Evolutionary conservation across 2,888 invertebrate species (phyloP).

Genomic region (Eueremaeus valkanovi): DNA sequence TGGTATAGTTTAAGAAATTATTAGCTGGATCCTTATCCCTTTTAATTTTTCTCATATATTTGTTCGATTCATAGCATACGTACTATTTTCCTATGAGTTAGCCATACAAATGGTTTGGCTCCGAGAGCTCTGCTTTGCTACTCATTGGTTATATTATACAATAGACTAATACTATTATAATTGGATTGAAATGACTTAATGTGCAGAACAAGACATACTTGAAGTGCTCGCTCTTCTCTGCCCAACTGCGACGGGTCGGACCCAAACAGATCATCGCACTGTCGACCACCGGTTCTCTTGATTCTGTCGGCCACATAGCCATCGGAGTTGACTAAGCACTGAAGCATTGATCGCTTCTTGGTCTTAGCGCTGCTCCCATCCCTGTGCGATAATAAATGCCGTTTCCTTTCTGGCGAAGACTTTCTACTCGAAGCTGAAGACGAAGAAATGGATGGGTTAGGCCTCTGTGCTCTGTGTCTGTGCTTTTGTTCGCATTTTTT

Average conservation of each 20-base stretch:
- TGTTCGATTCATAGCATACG: too few relatives aligned
- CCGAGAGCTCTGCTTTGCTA: too few relatives aligned
- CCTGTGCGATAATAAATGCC: not conserved
- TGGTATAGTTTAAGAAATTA: too few relatives aligned
- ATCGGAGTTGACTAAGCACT: slow-evolving; percentile 46
- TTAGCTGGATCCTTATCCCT: too few relatives aligned
- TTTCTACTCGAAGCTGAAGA: not conserved
- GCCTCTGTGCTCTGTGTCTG: not conserved
- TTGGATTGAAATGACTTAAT: not conserved
- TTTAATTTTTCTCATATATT: too few relatives aligned
- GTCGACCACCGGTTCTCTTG: slow-evolving; percentile 40
- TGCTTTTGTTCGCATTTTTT: slow-evolving; percentile 6
- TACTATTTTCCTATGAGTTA: too few relatives aligned
- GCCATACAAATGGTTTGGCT: too few relatives aligned
- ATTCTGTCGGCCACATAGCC: slow-evolving; percentile 46
- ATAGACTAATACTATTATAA: too few relatives aligned
- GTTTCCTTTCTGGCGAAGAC: not conserved
- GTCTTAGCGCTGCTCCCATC: not conserved
- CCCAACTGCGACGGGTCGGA: slow-evolving; percentile 46
- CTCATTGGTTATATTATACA: too few relatives aligned
- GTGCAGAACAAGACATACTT: slow-evolving; percentile 42
- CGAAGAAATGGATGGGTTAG: not conserved
- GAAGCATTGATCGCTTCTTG: slow-evolving; percentile 45
- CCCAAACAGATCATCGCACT: slow-evolving; percentile 44
- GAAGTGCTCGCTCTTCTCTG: slow-evolving; percentile 48